Evolutionary conservation across 2,888 invertebrate genomes (phyloP).

Genomic region (Sisyra nigra): DNA sequence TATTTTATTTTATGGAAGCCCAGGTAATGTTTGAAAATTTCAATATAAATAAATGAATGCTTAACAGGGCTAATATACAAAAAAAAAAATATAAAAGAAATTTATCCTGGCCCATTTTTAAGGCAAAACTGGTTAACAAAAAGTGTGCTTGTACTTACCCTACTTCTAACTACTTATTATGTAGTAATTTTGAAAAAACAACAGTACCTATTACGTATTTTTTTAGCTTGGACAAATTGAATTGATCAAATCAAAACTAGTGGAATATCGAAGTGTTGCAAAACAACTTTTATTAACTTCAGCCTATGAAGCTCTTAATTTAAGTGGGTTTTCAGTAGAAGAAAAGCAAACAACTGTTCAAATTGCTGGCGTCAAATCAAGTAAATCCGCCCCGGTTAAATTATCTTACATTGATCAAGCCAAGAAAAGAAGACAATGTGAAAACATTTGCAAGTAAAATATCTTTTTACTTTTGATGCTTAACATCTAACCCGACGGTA

Average conservation of each 20-base stretch:
- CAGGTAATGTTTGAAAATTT: slow-evolving; percentile 36
- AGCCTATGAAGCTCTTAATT: slow-evolving; percentile 56
- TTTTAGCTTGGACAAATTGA: slow-evolving; percentile 19
- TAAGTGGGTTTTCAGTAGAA: slow-evolving; percentile 63
- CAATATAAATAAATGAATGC: no score
- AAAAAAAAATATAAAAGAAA: no score
- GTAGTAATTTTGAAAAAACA: no score
- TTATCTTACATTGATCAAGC: slow-evolving; percentile 81
- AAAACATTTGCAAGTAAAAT: no score
- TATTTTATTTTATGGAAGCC: slow-evolving; percentile 54
- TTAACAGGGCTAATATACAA: no score
- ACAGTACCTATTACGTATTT: no score
- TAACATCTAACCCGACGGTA: no score
- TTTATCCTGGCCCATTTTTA: no score
- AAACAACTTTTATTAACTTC: slow-evolving; percentile 46
- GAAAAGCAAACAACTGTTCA: slow-evolving; percentile 32
- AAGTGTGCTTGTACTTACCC: no score
- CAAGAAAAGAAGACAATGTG: slow-evolving; percentile 63
- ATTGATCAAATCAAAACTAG: slow-evolving; percentile 23
- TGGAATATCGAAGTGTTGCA: slow-evolving; percentile 32
- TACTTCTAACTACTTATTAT: no score
- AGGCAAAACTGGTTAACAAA: no score
- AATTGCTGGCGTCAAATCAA: slow-evolving; percentile 24
- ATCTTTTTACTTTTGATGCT: no score
- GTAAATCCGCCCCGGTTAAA: slow-evolving; percentile 28